phyloP scores from a whole-genome alignment of 2,113 vertebrate species.

The Seriola rivoliana region DNA sequence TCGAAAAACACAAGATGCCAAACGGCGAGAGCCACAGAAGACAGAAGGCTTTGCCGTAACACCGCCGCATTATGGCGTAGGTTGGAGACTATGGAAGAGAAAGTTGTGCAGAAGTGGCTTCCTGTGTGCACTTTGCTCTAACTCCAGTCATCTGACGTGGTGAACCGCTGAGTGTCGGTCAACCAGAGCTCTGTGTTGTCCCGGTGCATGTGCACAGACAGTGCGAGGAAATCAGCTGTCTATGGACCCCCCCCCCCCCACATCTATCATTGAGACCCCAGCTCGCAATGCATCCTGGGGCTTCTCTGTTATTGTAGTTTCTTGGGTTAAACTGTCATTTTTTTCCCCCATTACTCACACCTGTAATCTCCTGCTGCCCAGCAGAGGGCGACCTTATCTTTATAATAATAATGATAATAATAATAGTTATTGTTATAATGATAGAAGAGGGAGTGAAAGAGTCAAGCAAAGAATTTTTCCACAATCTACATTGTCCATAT shows the following conservation, averaged over 20 bases:
- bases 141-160: slow-evolving; percentile 41
- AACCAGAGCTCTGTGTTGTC: background rate
- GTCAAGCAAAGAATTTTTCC: too few species aligned
- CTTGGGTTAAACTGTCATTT: background rate
- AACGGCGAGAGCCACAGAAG: background rate
- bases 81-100: background rate
- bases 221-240: background rate
- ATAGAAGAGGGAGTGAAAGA: too few species aligned
- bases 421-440: too few species aligned
- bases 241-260: too few species aligned
- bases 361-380: background rate
- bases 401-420: too few species aligned
- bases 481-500: slow-evolving; percentile 4
- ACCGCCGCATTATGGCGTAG: slow-evolving; percentile 60
- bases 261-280: background rate
- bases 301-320: background rate
- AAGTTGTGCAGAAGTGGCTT: slow-evolving; percentile 34
- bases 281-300: background rate
- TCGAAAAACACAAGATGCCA: slow-evolving; percentile 32
- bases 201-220: background rate
- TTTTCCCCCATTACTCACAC: background rate
- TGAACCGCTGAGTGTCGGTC: background rate
- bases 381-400: slow-evolving; percentile 23
- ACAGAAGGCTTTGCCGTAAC: background rate
- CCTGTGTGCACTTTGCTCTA: slow-evolving; percentile 77